These are phyloP conservation scores for Cosmia pyralina DNA, from an alignment of 2,888 invertebrate species.

Conservation along the genomic window DNA sequence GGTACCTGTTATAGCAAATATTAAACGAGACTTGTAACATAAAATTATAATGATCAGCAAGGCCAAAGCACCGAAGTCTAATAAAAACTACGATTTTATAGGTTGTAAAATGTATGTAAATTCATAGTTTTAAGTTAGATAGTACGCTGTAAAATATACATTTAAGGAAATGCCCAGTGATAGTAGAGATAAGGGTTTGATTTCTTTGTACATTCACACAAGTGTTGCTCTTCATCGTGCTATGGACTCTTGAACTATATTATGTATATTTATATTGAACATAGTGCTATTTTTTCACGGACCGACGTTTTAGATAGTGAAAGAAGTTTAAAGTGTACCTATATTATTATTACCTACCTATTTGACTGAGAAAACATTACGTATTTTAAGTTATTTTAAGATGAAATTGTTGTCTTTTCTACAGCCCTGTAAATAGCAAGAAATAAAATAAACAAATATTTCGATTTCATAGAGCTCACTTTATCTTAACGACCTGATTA, in stretches of 20 bases:
- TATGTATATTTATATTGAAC: conserved; percentile 76
- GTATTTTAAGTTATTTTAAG: conserved; percentile 87
- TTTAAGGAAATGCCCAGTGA: conserved; percentile 87
- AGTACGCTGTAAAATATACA: conserved; percentile 73
- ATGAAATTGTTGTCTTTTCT: conserved; percentile 87
- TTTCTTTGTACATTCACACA: conserved; percentile 69
- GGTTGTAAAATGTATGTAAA: conserved; percentile 86
- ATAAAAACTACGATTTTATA: conserved; percentile 81
- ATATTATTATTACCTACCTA: conserved; percentile 69
- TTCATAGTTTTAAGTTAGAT: conserved; percentile 71
- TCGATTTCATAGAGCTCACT: conserved; percentile 72
- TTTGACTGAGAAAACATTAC: conserved; percentile 85
- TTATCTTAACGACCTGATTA: conserved; percentile 49
- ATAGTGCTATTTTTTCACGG: conserved; percentile 86
- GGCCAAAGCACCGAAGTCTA: conserved; percentile 88
- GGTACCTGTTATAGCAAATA: conserved; percentile 47
- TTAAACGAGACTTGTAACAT: conserved; percentile 63
- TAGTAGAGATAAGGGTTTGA: conserved; percentile 87
- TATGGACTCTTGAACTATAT: conserved; percentile 80
- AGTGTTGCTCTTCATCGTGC: conserved; percentile 80
- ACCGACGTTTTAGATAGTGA: conserved; percentile 77
- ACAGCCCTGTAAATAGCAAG: conserved; percentile 88
- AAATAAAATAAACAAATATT: conserved; percentile 78
- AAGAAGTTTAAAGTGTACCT: conserved; percentile 74
- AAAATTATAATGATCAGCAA: conserved; percentile 79